Evolutionary conservation across 2,113 vertebrate genomes (phyloP).

Genomic region (Steatornis caripensis): DNA sequence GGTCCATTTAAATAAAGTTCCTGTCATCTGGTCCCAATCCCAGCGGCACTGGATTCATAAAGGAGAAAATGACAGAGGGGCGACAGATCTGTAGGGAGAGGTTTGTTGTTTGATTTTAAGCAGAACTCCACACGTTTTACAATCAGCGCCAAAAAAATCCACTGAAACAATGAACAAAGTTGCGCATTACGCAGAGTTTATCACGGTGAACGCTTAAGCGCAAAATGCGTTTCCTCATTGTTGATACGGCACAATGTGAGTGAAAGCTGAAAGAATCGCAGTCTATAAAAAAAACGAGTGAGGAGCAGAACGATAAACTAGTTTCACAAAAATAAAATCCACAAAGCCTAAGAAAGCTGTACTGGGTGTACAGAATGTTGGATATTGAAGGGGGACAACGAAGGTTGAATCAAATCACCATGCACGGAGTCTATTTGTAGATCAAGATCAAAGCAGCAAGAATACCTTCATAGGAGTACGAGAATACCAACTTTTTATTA

Average conservation of each 20-base stretch:
- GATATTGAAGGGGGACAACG: background rate
- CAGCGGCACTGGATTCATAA: rapidly evolving
- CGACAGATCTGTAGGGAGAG: rapidly evolving
- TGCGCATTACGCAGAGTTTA: rapidly evolving
- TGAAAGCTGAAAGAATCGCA: background rate
- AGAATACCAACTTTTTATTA: background rate
- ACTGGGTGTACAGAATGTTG: background rate
- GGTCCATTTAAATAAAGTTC: background rate
- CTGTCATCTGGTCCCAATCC: background rate
- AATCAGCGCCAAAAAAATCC: background rate
- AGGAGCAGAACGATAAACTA: background rate
- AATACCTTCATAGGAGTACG: rapidly evolving
- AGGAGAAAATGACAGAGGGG: background rate
- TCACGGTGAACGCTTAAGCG: rapidly evolving
- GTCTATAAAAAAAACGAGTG: background rate
- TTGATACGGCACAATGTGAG: background rate
- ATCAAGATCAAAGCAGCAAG: background rate
- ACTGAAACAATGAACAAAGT: rapidly evolving
- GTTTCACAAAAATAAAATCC: background rate
- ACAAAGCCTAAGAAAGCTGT: background rate
- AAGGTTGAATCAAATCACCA: background rate
- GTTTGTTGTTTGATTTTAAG: background rate
- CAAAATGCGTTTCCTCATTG: background rate
- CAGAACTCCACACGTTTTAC: rapidly evolving
- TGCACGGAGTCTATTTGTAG: rapidly evolving